A percentile compares a stretch with the other conserved stretches of the same genome.
Conservation (phyloP, 30 jellyfish, hydroid and myxozoan species). For the Nemopilema nomurai region DNA sequence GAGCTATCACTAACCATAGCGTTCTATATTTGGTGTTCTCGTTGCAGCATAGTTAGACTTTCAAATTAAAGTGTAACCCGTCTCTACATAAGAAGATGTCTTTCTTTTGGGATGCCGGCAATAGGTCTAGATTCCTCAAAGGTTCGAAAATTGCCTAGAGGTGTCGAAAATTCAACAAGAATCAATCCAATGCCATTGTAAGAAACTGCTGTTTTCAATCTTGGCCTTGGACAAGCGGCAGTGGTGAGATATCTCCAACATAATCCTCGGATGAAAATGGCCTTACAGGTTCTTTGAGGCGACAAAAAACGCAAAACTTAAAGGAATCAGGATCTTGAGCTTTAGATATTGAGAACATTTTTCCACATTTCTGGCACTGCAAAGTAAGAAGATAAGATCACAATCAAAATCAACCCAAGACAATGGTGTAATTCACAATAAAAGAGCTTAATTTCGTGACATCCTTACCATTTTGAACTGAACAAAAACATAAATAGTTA, state of each 20-base stretch:
- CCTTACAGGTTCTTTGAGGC: conserved; percentile 67
- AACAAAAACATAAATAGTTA: no score
- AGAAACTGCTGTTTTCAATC: not conserved
- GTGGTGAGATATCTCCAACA: conserved; percentile 2
- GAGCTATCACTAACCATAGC: no score
- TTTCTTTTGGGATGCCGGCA: no score
- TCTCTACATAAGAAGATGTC: no score
- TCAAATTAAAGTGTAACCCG: no score
- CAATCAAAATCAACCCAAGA: not conserved
- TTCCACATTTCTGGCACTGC: conserved; percentile 84
- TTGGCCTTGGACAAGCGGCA: not conserved
- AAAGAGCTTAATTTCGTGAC: not conserved
- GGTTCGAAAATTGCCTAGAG: not conserved
- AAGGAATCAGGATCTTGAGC: conserved; percentile 84
- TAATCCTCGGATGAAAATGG: conserved; percentile 38
- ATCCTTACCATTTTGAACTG: no score
- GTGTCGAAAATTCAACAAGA: not conserved
- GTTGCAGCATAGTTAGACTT: no score
- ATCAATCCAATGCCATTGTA: not conserved
- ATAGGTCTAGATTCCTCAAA: no score
- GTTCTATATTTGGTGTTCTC: no score
- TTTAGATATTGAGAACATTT: conserved; percentile 86
- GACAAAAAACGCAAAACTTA: conserved; percentile 87
- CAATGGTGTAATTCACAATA: not conserved
- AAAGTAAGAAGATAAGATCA: conserved; percentile 7